Evolutionary conservation across 2,113 vertebrate species (phyloP).

Genomic region (Chaenocephalus aceratus): DNA sequence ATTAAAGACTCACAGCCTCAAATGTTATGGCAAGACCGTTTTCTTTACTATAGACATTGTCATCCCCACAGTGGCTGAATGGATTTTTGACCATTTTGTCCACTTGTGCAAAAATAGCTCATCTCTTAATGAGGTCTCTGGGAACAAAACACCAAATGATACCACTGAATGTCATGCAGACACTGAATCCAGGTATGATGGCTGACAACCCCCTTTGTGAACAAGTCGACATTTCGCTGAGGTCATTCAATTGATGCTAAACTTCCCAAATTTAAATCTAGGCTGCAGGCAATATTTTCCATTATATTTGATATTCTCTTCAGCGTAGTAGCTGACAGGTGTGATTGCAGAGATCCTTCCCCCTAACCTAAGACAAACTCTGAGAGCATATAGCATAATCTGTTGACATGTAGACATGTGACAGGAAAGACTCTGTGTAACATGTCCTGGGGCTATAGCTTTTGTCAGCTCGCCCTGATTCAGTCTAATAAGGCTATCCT

Average conservation of each 20-base stretch:
- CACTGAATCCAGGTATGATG: neutral
- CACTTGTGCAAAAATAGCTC: neutral
- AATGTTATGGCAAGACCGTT: neutral
- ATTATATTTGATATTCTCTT: conserved; percentile 53
- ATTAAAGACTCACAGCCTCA: neutral
- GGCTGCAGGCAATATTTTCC: conserved; percentile 36
- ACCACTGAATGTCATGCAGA: neutral
- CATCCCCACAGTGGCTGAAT: neutral
- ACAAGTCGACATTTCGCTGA: neutral
- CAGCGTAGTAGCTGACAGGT: conserved; percentile 48
- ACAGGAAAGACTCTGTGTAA: conserved; percentile 78
- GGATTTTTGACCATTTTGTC: neutral
- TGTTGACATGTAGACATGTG: conserved; percentile 77
- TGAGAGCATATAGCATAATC: conserved; percentile 65
- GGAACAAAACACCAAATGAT: neutral
- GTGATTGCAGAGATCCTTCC: conserved; percentile 52
- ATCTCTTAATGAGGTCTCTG: neutral
- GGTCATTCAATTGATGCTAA: conserved; percentile 20
- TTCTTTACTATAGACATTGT: neutral
- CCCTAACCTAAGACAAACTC: conserved; percentile 37
- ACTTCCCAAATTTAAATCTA: conserved; percentile 28
- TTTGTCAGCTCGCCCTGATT: conserved; percentile 77
- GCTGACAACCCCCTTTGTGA: neutral
- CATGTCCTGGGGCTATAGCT: conserved; percentile 70
- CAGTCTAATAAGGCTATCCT: conserved; percentile 74